Evolutionary conservation across 2,888 invertebrate species (phyloP).

Genomic region (Nasonia oneida): DNA sequence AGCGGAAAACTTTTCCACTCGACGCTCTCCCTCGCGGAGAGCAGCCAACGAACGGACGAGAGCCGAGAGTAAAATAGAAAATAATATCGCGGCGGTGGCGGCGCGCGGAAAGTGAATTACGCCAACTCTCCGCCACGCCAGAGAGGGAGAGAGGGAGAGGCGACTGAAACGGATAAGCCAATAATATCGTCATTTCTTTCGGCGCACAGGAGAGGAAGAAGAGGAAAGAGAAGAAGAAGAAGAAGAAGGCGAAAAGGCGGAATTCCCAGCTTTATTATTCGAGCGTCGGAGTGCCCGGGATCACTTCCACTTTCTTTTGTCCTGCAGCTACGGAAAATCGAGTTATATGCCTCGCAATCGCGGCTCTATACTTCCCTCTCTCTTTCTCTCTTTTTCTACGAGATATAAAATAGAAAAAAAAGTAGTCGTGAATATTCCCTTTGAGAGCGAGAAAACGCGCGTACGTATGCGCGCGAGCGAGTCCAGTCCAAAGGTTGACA

Average conservation of each 20-base stretch:
- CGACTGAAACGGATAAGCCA: slow-evolving; percentile 71
- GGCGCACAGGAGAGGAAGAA: not conserved
- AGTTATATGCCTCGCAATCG: slow-evolving; percentile 26
- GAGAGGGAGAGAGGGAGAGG: not conserved
- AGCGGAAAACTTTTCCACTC: slow-evolving; percentile 61
- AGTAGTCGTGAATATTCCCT: slow-evolving; percentile 9
- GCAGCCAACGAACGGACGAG: slow-evolving; percentile 26
- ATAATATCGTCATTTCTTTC: slow-evolving; percentile 71
- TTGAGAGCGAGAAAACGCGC: not conserved
- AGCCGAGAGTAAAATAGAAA: slow-evolving; percentile 66
- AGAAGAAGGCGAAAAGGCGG: slow-evolving; percentile 33
- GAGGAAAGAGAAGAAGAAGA: not conserved
- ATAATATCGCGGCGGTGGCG: slow-evolving; percentile 68
- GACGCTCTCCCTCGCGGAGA: not conserved
- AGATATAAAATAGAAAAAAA: not conserved
- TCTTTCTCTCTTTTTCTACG: not conserved
- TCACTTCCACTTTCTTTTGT: slow-evolving; percentile 39
- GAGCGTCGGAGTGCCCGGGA: not conserved
- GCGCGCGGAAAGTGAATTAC: slow-evolving; percentile 68
- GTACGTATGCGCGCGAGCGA: not conserved
- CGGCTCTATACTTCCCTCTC: not conserved
- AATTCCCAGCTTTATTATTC: slow-evolving; percentile 55
- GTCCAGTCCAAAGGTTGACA: not conserved
- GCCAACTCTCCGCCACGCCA: slow-evolving; percentile 46
- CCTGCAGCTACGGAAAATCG: slow-evolving; percentile 15